Evolutionary conservation across 2,888 invertebrate species (phyloP).

Genomic region (Lasioglossum zephyrum): DNA sequence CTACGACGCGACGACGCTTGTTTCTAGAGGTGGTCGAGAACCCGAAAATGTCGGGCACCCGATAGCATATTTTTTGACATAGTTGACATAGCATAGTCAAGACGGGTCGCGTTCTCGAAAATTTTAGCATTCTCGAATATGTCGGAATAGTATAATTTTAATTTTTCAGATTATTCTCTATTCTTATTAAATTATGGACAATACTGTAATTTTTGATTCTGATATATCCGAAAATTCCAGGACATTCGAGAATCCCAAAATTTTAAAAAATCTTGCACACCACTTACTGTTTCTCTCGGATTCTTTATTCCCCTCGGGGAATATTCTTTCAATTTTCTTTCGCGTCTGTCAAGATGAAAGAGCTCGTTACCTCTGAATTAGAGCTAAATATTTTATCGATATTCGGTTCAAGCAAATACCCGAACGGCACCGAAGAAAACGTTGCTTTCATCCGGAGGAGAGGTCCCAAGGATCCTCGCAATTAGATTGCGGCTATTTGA

Average conservation of each 20-base stretch:
- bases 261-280: not conserved
- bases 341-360: not conserved
- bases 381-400: conserved; percentile 8
- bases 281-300: not conserved
- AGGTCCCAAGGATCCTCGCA: not conserved
- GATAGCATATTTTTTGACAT: too few species aligned
- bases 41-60: not conserved
- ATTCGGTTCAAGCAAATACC: not conserved
- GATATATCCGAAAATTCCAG: not conserved
- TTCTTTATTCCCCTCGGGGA: conserved; percentile 8
- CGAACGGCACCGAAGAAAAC: not conserved
- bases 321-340: conserved; percentile 5
- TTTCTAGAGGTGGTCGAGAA: conserved; percentile 20
- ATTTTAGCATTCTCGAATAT: not conserved
- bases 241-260: not conserved
- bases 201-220: not conserved
- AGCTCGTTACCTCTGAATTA: not conserved
- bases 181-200: not conserved
- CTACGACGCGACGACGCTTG: conserved; percentile 43
- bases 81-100: not conserved
- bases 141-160: not conserved
- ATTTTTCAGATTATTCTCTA: not conserved
- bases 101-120: not conserved
- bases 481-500: conserved; percentile 6
- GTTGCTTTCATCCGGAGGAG: not conserved